Evolutionary conservation across 2,113 vertebrate genomes (phyloP).

Genomic region (Struthidea cinerea): DNA sequence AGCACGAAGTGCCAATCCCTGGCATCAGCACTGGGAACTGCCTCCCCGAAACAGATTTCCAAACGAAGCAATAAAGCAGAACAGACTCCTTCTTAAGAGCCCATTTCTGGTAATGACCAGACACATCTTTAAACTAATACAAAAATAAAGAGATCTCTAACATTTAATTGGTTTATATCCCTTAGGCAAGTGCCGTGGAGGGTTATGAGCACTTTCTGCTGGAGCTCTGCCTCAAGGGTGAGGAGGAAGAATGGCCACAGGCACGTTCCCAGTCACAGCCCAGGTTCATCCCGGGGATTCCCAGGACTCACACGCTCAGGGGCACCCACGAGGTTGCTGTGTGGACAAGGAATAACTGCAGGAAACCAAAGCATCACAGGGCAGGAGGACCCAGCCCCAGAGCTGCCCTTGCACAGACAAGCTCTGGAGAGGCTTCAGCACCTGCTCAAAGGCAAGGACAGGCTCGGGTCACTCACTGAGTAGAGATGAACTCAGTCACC

Average conservation of each 20-base stretch:
- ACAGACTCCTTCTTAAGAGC: not conserved
- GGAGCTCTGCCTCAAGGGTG: not conserved
- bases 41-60: not conserved
- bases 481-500: not conserved
- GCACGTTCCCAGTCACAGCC: fast-evolving
- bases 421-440: not conserved
- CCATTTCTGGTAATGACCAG: not conserved
- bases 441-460: not conserved
- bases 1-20: not conserved
- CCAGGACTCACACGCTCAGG: fast-evolving
- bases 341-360: not conserved
- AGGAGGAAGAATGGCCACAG: not conserved
- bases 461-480: not conserved
- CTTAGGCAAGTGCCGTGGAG: not conserved
- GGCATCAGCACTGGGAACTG: not conserved
- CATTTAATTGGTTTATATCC: not conserved
- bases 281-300: not conserved
- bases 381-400: not conserved
- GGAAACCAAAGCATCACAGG: not conserved
- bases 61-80: not conserved
- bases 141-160: not conserved
- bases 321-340: not conserved
- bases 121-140: not conserved
- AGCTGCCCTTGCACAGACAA: not conserved
- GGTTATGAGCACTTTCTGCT: not conserved